These are phyloP conservation scores for Ischnus inquisitorius DNA, from an alignment of 2,888 invertebrate genomes.

Conservation along the genomic window DNA sequence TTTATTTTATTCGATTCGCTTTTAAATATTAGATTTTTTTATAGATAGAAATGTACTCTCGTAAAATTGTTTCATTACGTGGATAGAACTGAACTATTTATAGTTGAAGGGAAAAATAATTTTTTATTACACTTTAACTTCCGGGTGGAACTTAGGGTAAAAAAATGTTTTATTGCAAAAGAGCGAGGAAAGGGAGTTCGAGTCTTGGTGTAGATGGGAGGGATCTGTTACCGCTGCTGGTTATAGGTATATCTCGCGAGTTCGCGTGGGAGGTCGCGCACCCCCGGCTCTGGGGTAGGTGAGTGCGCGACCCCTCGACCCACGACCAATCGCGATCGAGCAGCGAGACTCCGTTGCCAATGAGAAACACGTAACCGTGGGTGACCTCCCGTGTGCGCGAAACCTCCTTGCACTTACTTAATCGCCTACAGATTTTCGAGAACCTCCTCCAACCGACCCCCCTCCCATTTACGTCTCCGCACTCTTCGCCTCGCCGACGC, in stretches of 20 bases:
- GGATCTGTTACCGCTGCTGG: slow-evolving; percentile 43
- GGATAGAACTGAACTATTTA: too few relatives aligned
- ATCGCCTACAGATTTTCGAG: slow-evolving; percentile 46
- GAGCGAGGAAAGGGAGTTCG: neutral
- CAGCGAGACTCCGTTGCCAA: slow-evolving; percentile 80
- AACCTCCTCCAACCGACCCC: slow-evolving; percentile 19
- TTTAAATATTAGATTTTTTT: neutral
- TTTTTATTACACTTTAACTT: too few relatives aligned
- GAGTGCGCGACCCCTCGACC: slow-evolving; percentile 82
- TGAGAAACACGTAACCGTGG: slow-evolving; percentile 76
- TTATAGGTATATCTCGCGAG: slow-evolving; percentile 78
- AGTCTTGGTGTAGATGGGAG: slow-evolving; percentile 47
- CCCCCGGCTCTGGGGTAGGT: slow-evolving; percentile 80
- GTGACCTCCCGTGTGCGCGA: slow-evolving; percentile 75
- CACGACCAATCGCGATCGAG: slow-evolving; percentile 81
- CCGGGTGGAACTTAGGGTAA: too few relatives aligned
- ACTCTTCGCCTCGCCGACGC: neutral
- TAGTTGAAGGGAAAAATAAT: too few relatives aligned
- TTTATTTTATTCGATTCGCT: neutral
- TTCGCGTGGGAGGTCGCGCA: slow-evolving; percentile 82
- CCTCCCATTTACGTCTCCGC: neutral
- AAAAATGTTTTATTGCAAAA: neutral
- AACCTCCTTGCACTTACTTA: slow-evolving; percentile 63
- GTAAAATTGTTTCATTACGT: too few relatives aligned
- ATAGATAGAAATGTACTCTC: too few relatives aligned